Evolutionary conservation across 1,140 invertebrate species (phyloP).

Genomic region (Grapholita molesta): DNA sequence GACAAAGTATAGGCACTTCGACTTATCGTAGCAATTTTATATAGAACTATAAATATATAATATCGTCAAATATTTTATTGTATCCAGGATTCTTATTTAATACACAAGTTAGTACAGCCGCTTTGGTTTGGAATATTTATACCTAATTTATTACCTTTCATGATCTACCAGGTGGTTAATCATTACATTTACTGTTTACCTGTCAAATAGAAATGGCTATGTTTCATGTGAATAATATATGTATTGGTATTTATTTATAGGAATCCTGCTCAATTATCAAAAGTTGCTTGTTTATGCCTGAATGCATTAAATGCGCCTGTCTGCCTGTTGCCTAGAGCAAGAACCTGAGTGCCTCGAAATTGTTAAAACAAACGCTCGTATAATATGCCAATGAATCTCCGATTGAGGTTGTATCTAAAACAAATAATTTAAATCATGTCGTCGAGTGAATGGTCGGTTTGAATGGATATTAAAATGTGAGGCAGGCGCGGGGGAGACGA

Average conservation of each 20-base stretch:
- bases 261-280: neutral
- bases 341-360: constrained; percentile 30
- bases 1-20: no score
- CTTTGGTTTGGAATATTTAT: no score
- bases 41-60: no score
- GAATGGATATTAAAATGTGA: constrained; percentile 41
- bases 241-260: neutral
- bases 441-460: constrained; percentile 37
- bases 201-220: neutral
- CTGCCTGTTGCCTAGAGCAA: constrained; percentile 40
- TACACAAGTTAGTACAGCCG: no score
- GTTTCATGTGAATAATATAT: neutral
- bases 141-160: no score
- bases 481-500: constrained; percentile 24
- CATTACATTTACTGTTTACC: no score
- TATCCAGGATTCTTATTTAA: no score
- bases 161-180: no score
- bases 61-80: no score
- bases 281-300: neutral
- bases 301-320: neutral
- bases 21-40: no score
- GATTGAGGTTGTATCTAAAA: constrained; percentile 61
- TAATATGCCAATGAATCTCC: constrained; percentile 65
- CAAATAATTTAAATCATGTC: constrained; percentile 73
- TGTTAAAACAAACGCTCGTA: constrained; percentile 50